These are phyloP conservation scores for Parasteatoda tepidariorum DNA, from an alignment of 1,140 invertebrate genomes.

Conservation along the genomic window DNA sequence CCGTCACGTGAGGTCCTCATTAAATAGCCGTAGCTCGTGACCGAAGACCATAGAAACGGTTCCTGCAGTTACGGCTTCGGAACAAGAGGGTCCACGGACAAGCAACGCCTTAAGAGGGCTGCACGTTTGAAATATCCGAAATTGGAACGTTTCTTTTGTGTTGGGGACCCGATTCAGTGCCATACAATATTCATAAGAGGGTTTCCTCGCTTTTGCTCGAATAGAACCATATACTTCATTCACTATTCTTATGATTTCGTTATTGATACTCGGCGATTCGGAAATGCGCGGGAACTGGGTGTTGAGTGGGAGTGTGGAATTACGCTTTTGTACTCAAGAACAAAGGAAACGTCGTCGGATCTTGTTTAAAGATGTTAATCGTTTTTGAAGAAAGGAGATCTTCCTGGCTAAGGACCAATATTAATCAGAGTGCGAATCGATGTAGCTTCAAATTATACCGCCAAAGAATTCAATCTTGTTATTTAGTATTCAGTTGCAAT, in stretches of 20 bases:
- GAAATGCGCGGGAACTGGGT: neutral
- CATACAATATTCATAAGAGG: conserved; percentile 56
- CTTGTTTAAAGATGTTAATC: neutral
- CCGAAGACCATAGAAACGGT: conserved; percentile 19
- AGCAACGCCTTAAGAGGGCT: conserved; percentile 27
- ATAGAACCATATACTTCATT: conserved; percentile 55
- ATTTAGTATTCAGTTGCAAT: too few relatives aligned
- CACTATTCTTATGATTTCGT: conserved; percentile 22
- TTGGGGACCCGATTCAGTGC: neutral
- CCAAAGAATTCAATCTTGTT: too few relatives aligned
- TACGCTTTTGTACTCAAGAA: conserved; percentile 12
- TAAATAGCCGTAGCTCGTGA: conserved; percentile 42
- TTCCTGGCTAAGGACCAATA: too few relatives aligned
- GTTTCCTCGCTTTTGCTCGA: conserved; percentile 33
- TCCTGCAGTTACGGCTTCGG: neutral
- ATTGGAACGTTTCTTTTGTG: neutral
- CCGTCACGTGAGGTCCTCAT: conserved; percentile 41
- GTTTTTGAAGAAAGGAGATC: neutral
- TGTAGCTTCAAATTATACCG: too few relatives aligned
- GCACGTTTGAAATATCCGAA: neutral
- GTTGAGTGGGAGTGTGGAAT: conserved; percentile 9
- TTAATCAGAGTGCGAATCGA: too few relatives aligned
- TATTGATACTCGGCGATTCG: conserved; percentile 25
- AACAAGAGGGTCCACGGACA: neutral
- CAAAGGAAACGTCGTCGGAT: neutral